Base-by-base conservation (phyloP, 2,888 invertebrate species). In the Aleiodes alternator region DNA sequence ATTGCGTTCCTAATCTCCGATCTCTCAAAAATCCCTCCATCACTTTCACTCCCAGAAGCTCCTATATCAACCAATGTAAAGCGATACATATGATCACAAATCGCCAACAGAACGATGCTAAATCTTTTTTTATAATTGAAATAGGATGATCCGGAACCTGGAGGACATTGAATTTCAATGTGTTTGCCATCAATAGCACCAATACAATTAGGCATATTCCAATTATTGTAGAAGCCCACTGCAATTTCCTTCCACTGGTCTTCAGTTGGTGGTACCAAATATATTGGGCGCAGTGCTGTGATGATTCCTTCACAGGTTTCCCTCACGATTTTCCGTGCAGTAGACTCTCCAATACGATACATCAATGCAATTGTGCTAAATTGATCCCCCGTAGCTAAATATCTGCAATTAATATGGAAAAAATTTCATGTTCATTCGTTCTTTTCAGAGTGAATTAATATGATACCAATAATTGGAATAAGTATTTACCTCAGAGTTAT, bases 61-160 rank as follows among this genome's bases (percentile, higher is more conserved):
- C 71, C 70, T 0, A 71, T 50, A 31, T 75, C 66, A 0, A 71
- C 56, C 1, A n/a, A 7, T 43, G 29, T 66, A 9, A 75, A 75
- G 2, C 29, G n/a, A 55, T 75, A 75, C 51, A 64, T 55, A 12
- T 43, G 43, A 55, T 78, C 76, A 3, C 16, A 34, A 6, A 72
- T 9, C 0, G 76, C 77, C 48, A 79, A 51, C 11, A 79, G 34
- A 38, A 77, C 77, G 0, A 78, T 72, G 38, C 68, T 68, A 14
- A 73, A 76, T 14, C 34, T 72, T 50, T 69, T 48, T n/a, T 79
- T 78, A 11, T 79, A 79, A 61, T 79, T 79, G 56, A 70, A 75
- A 72, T 61, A 78, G 12, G 73, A 51, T 11, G 76, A 69, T 3
- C 79, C 76, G 6, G 71, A 69, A 16, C 43, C 53, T 8, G 51